Conservation (phyloP, 2,113 vertebrate species). For the Cyrtonyx montezumae region DNA sequence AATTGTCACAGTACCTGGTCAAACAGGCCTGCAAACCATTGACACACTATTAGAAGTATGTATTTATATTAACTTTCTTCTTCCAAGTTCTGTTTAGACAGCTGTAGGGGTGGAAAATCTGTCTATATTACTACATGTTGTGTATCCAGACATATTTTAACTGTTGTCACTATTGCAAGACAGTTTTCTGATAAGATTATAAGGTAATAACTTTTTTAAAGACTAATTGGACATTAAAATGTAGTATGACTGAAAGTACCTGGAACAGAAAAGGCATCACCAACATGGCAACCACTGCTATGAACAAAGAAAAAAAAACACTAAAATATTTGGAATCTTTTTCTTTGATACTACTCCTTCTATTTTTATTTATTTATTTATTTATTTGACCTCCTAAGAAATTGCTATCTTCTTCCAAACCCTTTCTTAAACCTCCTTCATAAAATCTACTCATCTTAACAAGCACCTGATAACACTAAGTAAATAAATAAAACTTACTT, state of each 20-base stretch:
- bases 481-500: fast-evolving
- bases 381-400: fast-evolving
- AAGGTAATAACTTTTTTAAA: background rate
- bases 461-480: background rate
- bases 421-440: background rate
- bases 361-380: no score
- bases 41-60: background rate
- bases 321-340: background rate
- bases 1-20: no score
- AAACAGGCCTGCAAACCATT: no score
- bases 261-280: background rate
- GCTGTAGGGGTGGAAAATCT: background rate
- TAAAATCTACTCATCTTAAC: background rate
- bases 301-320: background rate
- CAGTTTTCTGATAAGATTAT: background rate
- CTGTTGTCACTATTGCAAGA: background rate
- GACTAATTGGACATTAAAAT: background rate
- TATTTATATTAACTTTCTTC: constrained; percentile 48
- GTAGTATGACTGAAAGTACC: background rate
- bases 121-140: background rate
- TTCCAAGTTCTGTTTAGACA: constrained; percentile 48
- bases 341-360: background rate
- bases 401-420: background rate
- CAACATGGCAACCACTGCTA: background rate
- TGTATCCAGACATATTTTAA: background rate